These are phyloP conservation scores for Calycopis cecrops DNA, from an alignment of 1,140 invertebrate species.

Conservation along the genomic window DNA sequence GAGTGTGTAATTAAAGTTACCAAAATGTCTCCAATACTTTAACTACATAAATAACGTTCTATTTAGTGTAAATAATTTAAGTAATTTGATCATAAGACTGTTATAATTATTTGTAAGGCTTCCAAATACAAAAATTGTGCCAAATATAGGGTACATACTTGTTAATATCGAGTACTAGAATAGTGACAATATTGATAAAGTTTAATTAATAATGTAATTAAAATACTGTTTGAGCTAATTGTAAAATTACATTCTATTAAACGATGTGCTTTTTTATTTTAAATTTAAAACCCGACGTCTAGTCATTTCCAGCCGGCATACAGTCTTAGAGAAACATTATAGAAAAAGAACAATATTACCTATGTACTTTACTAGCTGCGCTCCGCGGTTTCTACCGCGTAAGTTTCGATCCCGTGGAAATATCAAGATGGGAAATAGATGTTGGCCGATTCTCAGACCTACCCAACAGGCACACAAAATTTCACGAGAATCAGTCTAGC, in stretches of 20 bases:
- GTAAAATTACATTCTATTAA: conserved; percentile 4
- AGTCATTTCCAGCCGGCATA: background rate
- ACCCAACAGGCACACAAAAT: no score
- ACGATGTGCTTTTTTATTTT: conserved; percentile 1
- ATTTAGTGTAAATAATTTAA: conserved; percentile 2
- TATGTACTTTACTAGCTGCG: no score
- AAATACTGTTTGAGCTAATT: background rate
- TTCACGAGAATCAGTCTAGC: no score
- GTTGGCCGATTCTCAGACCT: no score
- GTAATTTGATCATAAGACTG: conserved; percentile 25
- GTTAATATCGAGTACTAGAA: conserved; percentile 9
- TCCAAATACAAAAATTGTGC: conserved; percentile 22
- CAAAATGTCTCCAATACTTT: no score
- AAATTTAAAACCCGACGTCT: background rate
- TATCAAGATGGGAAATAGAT: no score
- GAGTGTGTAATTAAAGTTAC: no score
- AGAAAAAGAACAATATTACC: no score
- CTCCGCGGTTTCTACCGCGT: no score
- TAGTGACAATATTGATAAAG: background rate
- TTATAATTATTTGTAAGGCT: conserved; percentile 33
- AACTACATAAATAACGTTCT: background rate
- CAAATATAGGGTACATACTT: conserved; percentile 13
- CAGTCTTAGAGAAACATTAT: background rate
- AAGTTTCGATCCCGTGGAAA: no score
- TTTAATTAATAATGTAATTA: conserved; percentile 5